These are phyloP conservation scores for Whitmania pigra DNA, from an alignment of 1,140 invertebrate species.

Conservation along the genomic window DNA sequence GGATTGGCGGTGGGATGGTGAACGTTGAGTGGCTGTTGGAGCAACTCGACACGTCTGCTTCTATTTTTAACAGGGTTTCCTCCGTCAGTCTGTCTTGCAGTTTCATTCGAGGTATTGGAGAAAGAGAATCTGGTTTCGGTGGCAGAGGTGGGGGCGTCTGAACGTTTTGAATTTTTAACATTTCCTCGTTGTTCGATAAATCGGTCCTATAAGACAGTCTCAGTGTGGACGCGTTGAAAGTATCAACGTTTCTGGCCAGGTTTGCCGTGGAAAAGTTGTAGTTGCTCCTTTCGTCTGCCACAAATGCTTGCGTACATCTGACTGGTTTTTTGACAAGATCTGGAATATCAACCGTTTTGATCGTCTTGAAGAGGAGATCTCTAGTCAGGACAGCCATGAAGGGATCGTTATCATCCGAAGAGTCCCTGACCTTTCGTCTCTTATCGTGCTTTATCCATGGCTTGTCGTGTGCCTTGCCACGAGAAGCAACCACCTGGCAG, in stretches of 20 bases:
- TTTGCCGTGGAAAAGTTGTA: neutral
- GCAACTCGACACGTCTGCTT: neutral
- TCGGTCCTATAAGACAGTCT: neutral
- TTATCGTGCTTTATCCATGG: conserved; percentile 12
- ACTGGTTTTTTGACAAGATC: conserved; percentile 8
- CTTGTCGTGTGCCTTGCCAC: conserved; percentile 1
- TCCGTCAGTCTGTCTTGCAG: neutral
- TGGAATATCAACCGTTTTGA: neutral
- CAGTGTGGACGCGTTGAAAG: neutral
- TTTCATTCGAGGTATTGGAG: conserved; percentile 13
- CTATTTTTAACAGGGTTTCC: neutral
- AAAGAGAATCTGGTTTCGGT: conserved; percentile 22
- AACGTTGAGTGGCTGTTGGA: neutral
- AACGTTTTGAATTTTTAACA: conserved; percentile 1
- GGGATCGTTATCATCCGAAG: neutral
- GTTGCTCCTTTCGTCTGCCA: neutral
- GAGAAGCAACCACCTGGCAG: neutral
- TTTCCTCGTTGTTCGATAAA: neutral
- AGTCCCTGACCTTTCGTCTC: neutral
- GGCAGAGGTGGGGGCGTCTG: conserved; percentile 22
- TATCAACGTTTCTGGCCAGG: neutral
- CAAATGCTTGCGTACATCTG: neutral
- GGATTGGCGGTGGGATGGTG: neutral
- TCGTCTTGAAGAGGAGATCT: neutral
- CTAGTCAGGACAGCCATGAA: conserved; percentile 15